Base-by-base conservation (phyloP, 2,113 vertebrate genomes). In the Brachyhypopomus gauderio region DNA sequence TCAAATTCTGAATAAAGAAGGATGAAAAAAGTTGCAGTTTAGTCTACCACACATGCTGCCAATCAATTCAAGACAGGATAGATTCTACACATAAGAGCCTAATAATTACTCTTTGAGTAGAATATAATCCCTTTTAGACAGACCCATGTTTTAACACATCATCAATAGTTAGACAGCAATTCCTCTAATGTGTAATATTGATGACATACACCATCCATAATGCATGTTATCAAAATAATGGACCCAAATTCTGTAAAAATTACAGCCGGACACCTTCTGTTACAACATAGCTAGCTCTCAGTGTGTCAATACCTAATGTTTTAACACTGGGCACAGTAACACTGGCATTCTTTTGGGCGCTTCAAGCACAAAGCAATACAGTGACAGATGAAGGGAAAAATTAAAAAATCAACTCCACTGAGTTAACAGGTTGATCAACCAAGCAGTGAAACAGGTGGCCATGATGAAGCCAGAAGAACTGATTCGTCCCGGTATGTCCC, bases 361-460 rank as follows among this genome's bases (percentile, higher is more conserved):
- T 27, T n/a, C 19, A n/a, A 19, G 63, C 30, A 19, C 14, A 19
- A 34, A 30, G 63, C 16, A 70, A 70, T 41, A 70, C 20, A 70
- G 14, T 38, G 64, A 38, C 64, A 69, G 64, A 58, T 78, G 48
- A 67, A 23, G 62, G 45, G 9, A 14, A 52, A 52, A 34, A 67
- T 56, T 27, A 22, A 45, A n/a, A 60, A 52, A 59, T 71, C 67
- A 69, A 55, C 66, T 27, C 48, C 17, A 20, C 75, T 34, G 63
- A 36, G 64, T 63, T 19, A 22, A 71, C 74, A 38, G 16, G 16
- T 12, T 22, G 30, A 69, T 72, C 23, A 75, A 25, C 48, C 17
- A 16, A 52, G 38, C 71, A 67, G 69, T 52, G 34, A 27, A 72
- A 83, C 80, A 85, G 30, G 45, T 72, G 72, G 12, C 27, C 59